Percentiles rank a stretch among this genome's conserved stretches.
Conservation (phyloP, 1,140 invertebrate species). For the Drosophila triauraria region DNA sequence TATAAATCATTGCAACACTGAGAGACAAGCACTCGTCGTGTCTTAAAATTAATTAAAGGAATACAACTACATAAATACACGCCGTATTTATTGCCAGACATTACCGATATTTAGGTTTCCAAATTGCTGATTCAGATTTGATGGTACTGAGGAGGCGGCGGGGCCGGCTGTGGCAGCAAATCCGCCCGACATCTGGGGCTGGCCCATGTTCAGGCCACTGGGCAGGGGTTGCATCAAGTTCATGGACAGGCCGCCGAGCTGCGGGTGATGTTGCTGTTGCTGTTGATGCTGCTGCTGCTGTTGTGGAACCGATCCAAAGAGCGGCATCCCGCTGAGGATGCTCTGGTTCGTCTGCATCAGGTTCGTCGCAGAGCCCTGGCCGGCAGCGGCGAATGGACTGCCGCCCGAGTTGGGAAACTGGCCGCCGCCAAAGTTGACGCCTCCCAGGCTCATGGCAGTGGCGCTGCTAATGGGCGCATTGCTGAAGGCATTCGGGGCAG, state of each 20-base stretch:
- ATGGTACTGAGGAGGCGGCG: conserved; percentile 62
- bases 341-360: conserved; percentile 81
- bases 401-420: conserved; percentile 67
- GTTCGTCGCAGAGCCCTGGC: conserved; percentile 43
- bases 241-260: conserved; percentile 61
- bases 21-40: conserved; percentile 42
- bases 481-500: conserved; percentile 80
- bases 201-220: conserved; percentile 49
- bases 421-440: conserved; percentile 52
- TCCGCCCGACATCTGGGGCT: conserved; percentile 25
- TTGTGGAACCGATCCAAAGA: conserved; percentile 51
- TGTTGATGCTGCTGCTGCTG: conserved; percentile 47
- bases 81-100: conserved; percentile 83
- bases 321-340: conserved; percentile 69
- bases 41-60: conserved; percentile 63
- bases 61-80: conserved; percentile 58
- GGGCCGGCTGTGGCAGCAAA: conserved; percentile 26
- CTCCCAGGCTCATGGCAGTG: conserved; percentile 65
- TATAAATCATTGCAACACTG: conserved; percentile 45
- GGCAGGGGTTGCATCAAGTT: conserved; percentile 70
- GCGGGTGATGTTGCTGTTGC: conserved; percentile 52
- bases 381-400: conserved; percentile 47
- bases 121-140: conserved; percentile 83
- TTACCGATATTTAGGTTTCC: conserved; percentile 85
- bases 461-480: conserved; percentile 64